These are phyloP conservation scores for Lithosia quadra DNA, from an alignment of 2,888 invertebrate species.

Conservation along the genomic window DNA sequence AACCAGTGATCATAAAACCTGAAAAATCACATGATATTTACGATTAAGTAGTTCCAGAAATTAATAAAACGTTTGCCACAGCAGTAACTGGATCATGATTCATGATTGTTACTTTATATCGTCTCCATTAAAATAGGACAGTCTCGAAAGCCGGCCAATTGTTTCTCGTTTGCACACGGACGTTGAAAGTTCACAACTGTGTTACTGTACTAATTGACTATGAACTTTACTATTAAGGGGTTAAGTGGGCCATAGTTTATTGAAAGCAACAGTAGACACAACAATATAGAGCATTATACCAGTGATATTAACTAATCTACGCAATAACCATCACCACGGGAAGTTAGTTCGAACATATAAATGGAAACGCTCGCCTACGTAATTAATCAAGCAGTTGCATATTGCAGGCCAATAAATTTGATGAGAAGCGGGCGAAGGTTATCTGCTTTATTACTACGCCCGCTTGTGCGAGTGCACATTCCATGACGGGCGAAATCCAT, in stretches of 20 bases:
- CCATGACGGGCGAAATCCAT: slow-evolving; percentile 74
- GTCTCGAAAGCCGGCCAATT: slow-evolving; percentile 70
- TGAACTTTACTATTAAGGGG: slow-evolving; percentile 77
- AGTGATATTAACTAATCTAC: slow-evolving; percentile 53
- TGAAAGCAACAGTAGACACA: slow-evolving; percentile 60
- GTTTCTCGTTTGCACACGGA: slow-evolving; percentile 70
- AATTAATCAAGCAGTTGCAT: slow-evolving; percentile 51
- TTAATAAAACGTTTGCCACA: slow-evolving; percentile 54
- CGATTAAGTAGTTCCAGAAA: slow-evolving; percentile 21
- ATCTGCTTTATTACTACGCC: slow-evolving; percentile 68
- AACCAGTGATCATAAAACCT: slow-evolving; percentile 33
- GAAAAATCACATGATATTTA: not conserved
- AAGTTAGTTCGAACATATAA: slow-evolving; percentile 37
- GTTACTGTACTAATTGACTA: slow-evolving; percentile 78
- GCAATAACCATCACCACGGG: slow-evolving; percentile 42
- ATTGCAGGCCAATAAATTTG: slow-evolving; percentile 64
- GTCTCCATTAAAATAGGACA: slow-evolving; percentile 64
- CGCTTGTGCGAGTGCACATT: slow-evolving; percentile 66
- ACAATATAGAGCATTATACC: slow-evolving; percentile 55
- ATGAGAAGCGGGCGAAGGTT: slow-evolving; percentile 71
- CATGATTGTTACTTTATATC: slow-evolving; percentile 64
- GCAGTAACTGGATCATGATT: slow-evolving; percentile 34
- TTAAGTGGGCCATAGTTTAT: slow-evolving; percentile 75
- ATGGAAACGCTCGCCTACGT: slow-evolving; percentile 44
- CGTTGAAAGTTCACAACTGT: slow-evolving; percentile 76